Evolutionary conservation across 1,140 invertebrate species (phyloP).

Genomic region (Formica selysi): DNA sequence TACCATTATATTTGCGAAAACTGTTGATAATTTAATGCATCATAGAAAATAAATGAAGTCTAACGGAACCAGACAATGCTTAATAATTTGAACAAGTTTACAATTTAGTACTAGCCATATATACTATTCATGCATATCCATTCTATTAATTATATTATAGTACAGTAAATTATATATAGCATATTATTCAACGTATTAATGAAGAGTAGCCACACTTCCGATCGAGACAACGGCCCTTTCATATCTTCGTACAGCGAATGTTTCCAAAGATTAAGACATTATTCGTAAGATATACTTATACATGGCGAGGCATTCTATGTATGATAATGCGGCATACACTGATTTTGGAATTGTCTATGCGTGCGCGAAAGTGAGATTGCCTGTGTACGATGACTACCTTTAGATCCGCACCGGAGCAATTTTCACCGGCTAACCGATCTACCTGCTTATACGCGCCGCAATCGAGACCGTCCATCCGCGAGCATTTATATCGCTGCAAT

Average conservation of each 20-base stretch:
- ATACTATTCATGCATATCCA: neutral
- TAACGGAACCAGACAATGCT: neutral
- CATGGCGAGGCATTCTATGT: slow-evolving; percentile 25
- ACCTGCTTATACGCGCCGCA: slow-evolving; percentile 52
- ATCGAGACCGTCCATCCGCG: slow-evolving; percentile 59
- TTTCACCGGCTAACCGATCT: slow-evolving; percentile 68
- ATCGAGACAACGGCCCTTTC: slow-evolving; percentile 21
- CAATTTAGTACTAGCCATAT: neutral
- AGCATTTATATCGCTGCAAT: slow-evolving; percentile 65
- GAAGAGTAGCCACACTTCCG: neutral
- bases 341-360: slow-evolving; percentile 54
- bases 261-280: slow-evolving; percentile 71
- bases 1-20: neutral
- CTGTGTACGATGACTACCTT: slow-evolving; percentile 66
- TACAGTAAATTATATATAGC: neutral
- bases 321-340: slow-evolving; percentile 24
- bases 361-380: slow-evolving; percentile 36
- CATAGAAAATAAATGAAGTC: neutral
- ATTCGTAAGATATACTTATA: slow-evolving; percentile 52
- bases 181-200: slow-evolving; percentile 18
- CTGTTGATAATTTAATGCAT: neutral
- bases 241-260: neutral
- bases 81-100: neutral
- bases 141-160: neutral
- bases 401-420: slow-evolving; percentile 62